Evolutionary conservation across 2,888 invertebrate genomes (phyloP).

Genomic region (Acronicta psi): DNA sequence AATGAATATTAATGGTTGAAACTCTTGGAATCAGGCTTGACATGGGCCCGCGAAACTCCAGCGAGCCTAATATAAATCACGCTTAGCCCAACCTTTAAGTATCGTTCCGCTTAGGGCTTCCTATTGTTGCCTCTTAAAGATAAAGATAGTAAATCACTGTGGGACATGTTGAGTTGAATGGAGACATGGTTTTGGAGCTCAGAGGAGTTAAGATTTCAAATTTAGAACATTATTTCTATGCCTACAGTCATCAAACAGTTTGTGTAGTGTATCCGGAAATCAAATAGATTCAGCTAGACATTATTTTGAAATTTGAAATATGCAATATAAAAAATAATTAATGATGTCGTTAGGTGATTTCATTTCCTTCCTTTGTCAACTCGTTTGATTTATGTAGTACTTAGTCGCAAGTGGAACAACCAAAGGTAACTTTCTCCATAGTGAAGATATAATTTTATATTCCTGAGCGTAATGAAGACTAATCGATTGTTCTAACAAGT

Average conservation of each 20-base stretch:
- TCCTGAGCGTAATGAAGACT: conserved; percentile 59
- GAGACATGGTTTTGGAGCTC: conserved; percentile 27
- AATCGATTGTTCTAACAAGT: conserved; percentile 53
- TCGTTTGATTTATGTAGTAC: not conserved
- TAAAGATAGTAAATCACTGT: conserved; percentile 39
- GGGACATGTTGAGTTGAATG: conserved; percentile 26
- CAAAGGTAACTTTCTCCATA: conserved; percentile 51
- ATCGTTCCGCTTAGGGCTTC: conserved; percentile 65
- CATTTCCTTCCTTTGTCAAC: no score
- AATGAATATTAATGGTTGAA: conserved; percentile 85
- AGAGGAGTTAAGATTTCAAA: not conserved
- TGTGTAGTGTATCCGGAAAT: no score
- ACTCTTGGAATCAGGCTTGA: conserved; percentile 79
- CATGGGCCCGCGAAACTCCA: conserved; percentile 75
- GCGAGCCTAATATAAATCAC: conserved; percentile 80
- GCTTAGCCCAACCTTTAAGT: conserved; percentile 68
- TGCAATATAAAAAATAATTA: no score
- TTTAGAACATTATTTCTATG: not conserved
- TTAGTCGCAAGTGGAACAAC: conserved; percentile 46
- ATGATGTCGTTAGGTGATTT: no score
- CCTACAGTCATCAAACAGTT: not conserved
- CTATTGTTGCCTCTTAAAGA: conserved; percentile 58
- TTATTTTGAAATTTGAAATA: no score
- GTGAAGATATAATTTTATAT: conserved; percentile 59
- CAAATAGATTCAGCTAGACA: no score